Evolutionary conservation across 2,888 invertebrate species (phyloP).

Genomic region (Aleiodes alternator): DNA sequence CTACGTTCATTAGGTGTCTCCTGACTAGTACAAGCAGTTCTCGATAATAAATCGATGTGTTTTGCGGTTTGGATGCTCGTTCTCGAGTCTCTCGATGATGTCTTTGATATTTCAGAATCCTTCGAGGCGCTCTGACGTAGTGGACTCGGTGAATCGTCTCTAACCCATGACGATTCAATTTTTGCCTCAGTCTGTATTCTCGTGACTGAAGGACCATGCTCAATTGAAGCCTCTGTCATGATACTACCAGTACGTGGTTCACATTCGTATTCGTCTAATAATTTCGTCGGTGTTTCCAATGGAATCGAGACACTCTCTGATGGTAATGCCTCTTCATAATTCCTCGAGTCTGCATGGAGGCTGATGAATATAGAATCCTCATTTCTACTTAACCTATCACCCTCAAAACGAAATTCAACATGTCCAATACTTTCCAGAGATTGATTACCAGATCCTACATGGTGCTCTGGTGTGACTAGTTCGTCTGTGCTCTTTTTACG

Average conservation of each 20-base stretch:
- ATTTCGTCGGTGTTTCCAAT: slow-evolving; percentile 68
- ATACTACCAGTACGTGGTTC: slow-evolving; percentile 63
- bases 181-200: slow-evolving; percentile 61
- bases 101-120: slow-evolving; percentile 64
- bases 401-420: slow-evolving; percentile 68
- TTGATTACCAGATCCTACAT: slow-evolving; percentile 47
- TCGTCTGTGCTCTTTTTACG: slow-evolving; percentile 70
- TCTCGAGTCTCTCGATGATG: slow-evolving; percentile 65
- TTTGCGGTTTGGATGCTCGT: slow-evolving; percentile 53
- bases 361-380: slow-evolving; percentile 59
- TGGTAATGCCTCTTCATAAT: slow-evolving; percentile 68
- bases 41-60: slow-evolving; percentile 41
- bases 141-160: slow-evolving; percentile 55
- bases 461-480: slow-evolving; percentile 56
- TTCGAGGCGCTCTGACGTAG: slow-evolving; percentile 59
- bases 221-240: slow-evolving; percentile 72
- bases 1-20: slow-evolving; percentile 27
- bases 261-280: slow-evolving; percentile 69
- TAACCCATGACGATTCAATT: slow-evolving; percentile 59
- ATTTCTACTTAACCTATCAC: slow-evolving; percentile 58
- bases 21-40: slow-evolving; percentile 37
- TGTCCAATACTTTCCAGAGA: slow-evolving; percentile 68
- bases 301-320: slow-evolving; percentile 72
- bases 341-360: slow-evolving; percentile 68
- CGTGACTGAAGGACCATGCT: slow-evolving; percentile 61